These are phyloP conservation scores for Tryphoninae sp. DNA, from an alignment of 2,888 invertebrate genomes.

Conservation along the genomic window DNA sequence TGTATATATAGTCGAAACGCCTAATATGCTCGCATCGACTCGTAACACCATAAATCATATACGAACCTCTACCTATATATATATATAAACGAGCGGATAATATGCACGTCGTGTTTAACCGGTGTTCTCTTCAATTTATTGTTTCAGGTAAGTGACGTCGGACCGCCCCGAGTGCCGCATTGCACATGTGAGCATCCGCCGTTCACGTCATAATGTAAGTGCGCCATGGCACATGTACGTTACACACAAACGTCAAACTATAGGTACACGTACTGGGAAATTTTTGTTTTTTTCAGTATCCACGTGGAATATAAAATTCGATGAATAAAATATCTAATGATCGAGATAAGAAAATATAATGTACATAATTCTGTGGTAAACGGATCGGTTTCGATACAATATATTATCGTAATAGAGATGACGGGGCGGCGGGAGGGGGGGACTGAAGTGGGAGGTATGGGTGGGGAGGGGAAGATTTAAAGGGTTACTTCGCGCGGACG, in stretches of 20 bases:
- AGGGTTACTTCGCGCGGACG: slow-evolving; percentile 63
- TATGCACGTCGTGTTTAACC: slow-evolving; percentile 77
- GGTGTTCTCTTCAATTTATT: slow-evolving; percentile 79
- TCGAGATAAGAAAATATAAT: slow-evolving; percentile 56
- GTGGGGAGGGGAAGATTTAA: slow-evolving; percentile 7
- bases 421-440: neutral
- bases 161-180: slow-evolving; percentile 75
- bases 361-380: slow-evolving; percentile 58
- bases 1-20: slow-evolving; percentile 12
- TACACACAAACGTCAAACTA: neutral
- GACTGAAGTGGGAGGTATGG: neutral
- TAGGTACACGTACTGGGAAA: neutral
- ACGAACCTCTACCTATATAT: slow-evolving; percentile 35
- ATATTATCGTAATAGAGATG: slow-evolving; percentile 71
- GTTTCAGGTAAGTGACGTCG: slow-evolving; percentile 81
- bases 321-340: slow-evolving; percentile 1
- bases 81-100: slow-evolving; percentile 72
- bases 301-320: neutral
- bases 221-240: slow-evolving; percentile 59
- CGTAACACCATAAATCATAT: slow-evolving; percentile 75
- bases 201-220: slow-evolving; percentile 79
- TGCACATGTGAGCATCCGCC: slow-evolving; percentile 76
- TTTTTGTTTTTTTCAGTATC: neutral
- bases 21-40: slow-evolving; percentile 54
- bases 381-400: slow-evolving; percentile 68